phyloP scores from a whole-genome alignment of 2,113 vertebrate species.

The Himantopus leucocephalus region DNA sequence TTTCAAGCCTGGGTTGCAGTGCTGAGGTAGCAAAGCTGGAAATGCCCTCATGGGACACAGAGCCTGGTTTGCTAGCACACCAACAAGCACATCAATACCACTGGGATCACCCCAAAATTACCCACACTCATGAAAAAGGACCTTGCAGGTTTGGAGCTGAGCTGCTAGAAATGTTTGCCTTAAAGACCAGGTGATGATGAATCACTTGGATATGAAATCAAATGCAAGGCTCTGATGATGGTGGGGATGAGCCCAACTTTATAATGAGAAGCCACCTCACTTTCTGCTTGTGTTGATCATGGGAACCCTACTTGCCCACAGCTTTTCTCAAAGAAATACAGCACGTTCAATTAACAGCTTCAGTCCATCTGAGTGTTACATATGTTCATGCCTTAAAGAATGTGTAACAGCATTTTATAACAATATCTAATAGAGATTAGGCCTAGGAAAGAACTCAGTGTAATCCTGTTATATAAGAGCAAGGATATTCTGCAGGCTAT shows the following conservation, averaged over 20 bases:
- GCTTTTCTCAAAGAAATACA: neutral
- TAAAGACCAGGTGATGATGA: neutral
- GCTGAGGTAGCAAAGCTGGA: neutral
- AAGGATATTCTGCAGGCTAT: neutral
- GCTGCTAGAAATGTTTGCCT: neutral
- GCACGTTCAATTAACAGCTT: neutral
- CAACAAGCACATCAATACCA: rapidly evolving
- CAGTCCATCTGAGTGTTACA: neutral
- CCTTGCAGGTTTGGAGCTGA: neutral
- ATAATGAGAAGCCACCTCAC: neutral
- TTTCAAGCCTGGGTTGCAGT: neutral
- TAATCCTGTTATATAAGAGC: constrained; percentile 22
- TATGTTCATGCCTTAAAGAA: neutral
- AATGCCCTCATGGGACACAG: neutral
- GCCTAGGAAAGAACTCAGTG: neutral
- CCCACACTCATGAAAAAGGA: neutral
- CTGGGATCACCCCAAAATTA: neutral
- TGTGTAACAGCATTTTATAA: neutral
- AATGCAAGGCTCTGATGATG: neutral
- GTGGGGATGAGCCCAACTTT: neutral
- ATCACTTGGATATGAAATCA: neutral
- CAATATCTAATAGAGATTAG: constrained; percentile 12
- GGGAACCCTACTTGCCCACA: neutral
- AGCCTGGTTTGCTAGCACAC: neutral
- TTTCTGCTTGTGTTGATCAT: neutral